Base-by-base conservation (phyloP, 2,888 invertebrate genomes). In the Dexiosoma caninum region DNA sequence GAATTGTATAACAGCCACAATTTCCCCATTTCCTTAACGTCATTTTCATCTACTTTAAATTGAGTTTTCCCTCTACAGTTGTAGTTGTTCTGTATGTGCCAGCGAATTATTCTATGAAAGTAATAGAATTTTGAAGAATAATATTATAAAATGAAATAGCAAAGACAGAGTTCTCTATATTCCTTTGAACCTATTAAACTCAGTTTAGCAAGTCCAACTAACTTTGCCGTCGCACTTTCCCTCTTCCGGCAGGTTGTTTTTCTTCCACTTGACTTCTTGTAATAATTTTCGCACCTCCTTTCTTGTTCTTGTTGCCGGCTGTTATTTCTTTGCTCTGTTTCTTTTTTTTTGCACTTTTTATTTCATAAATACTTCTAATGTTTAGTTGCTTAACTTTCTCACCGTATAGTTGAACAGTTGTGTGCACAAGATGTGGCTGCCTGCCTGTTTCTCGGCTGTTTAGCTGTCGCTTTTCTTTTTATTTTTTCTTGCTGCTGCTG, bases 261-360 rank as follows among this genome's bases (percentile, higher is more conserved):
- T 21, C 74, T 66, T 37, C 60, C 76, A 77, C 69, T 81, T 81
- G 67, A 77, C 67, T 72, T 77, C 6, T 27, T n/a, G 71, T 72
- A 69, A 77, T 81, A 53, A 81, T 76, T 81, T 81, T 77, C 67
- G 60, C 80, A 81, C 80, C 72, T 81, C 72, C 9, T 35, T 42
- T 64, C 46, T 23, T 53, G 23, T 46, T 70, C 53, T 35, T 53
- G 32, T 46, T 35, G 21, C 1, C 49, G 30, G 14, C 2, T 53
- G 10, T 23, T 14, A 8, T 35, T 49, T 35, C n/a, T 35, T 32
- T 40, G 59, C 14, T 37, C 21, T 32, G 30, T 75, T 21, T 67
- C 6, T 27, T 23, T 6, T 12, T 32, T 57, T 74, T 66, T 66
- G 51, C 53, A 30, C 37, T 44, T 35, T 27, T 10, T 44, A 12